Percentiles rank a stretch among this genome's conserved stretches.
These are phyloP conservation scores for Drosophila meridiana DNA, from an alignment of 2,888 invertebrate genomes.

Conservation along the genomic window DNA sequence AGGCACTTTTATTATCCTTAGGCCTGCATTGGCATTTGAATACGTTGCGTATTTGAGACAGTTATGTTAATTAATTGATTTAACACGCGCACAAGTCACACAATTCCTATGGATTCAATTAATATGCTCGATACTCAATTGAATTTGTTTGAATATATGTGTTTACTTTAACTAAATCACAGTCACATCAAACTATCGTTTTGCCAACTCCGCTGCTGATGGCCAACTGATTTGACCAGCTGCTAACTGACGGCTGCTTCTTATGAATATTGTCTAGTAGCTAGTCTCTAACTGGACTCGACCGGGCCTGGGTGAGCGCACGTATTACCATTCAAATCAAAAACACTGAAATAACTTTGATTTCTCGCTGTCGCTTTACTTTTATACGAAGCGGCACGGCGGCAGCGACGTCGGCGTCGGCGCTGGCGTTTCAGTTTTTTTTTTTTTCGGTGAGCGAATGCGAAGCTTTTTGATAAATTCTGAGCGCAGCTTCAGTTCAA, in stretches of 20 bases:
- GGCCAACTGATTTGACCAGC: slow-evolving; percentile 55
- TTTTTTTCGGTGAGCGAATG: slow-evolving; percentile 56
- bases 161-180: slow-evolving; percentile 36
- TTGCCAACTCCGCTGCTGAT: slow-evolving; percentile 35
- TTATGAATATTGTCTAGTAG: slow-evolving; percentile 19
- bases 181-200: slow-evolving; percentile 41
- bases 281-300: slow-evolving; percentile 58
- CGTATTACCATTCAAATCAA: slow-evolving; percentile 83
- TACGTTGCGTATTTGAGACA: slow-evolving; percentile 28
- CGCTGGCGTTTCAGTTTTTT: slow-evolving; percentile 34
- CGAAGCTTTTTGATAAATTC: slow-evolving; percentile 71
- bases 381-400: slow-evolving; percentile 81
- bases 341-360: slow-evolving; percentile 85
- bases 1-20: slow-evolving; percentile 48
- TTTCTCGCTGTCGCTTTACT: slow-evolving; percentile 83
- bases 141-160: slow-evolving; percentile 14
- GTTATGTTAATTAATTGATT: slow-evolving; percentile 28
- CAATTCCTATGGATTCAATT: slow-evolving; percentile 17
- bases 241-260: slow-evolving; percentile 41
- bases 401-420: slow-evolving; percentile 25
- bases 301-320: slow-evolving; percentile 68
- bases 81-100: slow-evolving; percentile 47
- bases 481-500: slow-evolving; percentile 64
- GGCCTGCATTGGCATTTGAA: slow-evolving; percentile 35
- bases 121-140: slow-evolving; percentile 17